Conservation (phyloP, 2,888 invertebrate genomes). For the Synanthedon myopaeformis region DNA sequence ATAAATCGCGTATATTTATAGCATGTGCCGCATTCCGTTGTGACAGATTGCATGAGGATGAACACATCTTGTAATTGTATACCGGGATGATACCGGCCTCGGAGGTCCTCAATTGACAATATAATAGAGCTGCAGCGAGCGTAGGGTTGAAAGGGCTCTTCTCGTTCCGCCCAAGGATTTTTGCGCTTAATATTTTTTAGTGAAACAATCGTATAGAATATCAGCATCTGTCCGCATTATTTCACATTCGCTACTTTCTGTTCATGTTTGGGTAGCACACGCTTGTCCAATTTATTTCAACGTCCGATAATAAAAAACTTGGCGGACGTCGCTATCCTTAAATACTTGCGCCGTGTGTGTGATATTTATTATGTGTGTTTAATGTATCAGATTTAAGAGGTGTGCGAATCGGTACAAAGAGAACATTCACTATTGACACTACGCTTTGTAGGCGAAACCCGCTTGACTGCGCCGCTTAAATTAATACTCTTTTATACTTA, state of each 20-base stretch:
- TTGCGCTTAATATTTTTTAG: slow-evolving; percentile 1
- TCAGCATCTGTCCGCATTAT: slow-evolving; percentile 1
- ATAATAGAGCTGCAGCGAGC: slow-evolving; percentile 39
- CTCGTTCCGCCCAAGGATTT: slow-evolving; percentile 1
- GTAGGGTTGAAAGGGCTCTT: slow-evolving; percentile 8
- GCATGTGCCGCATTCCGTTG: slow-evolving; percentile 19
- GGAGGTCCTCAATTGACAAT: slow-evolving; percentile 56
- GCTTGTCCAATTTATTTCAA: background rate
- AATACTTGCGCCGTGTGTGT: background rate
- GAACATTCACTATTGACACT: background rate
- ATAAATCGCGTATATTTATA: slow-evolving; percentile 60
- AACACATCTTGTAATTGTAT: slow-evolving; percentile 64
- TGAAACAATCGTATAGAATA: slow-evolving; percentile 1
- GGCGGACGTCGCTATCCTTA: background rate
- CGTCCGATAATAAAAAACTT: background rate
- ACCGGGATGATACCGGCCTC: slow-evolving; percentile 19
- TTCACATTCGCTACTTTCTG: slow-evolving; percentile 4
- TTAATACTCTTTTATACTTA: too few relatives aligned
- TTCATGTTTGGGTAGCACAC: background rate
- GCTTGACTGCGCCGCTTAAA: too few relatives aligned
- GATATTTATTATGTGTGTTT: background rate
- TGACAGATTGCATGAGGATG: slow-evolving; percentile 60
- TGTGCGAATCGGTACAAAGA: background rate
- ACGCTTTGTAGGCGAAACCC: background rate
- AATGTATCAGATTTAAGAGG: background rate